phyloP scores from a whole-genome alignment of 2,888 invertebrate species.

The Nudaria mundana region DNA sequence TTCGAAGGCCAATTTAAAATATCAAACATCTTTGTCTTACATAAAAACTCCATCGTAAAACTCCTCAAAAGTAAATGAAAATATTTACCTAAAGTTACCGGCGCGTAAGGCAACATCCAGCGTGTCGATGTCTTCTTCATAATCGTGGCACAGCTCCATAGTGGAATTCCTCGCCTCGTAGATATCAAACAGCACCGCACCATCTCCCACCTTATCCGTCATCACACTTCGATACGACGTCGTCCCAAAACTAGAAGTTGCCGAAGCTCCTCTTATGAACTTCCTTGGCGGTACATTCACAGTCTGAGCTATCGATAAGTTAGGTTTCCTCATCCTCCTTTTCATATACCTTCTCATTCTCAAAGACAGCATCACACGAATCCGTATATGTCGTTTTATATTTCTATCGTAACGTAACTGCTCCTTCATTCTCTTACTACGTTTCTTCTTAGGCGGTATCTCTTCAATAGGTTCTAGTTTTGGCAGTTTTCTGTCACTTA shows the following conservation, averaged over 20 bases:
- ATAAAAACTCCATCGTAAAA: neutral
- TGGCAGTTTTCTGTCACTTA: conserved; percentile 46
- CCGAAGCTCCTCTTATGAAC: conserved; percentile 58
- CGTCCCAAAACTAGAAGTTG: conserved; percentile 67
- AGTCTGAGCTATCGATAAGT: conserved; percentile 41
- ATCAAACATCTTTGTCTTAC: neutral
- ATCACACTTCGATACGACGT: conserved; percentile 67
- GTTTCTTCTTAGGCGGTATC: conserved; percentile 54
- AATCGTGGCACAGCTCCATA: conserved; percentile 72
- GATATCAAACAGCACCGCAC: conserved; percentile 69
- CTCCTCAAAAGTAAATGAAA: conserved; percentile 11
- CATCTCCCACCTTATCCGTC: conserved; percentile 66
- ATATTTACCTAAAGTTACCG: conserved; percentile 74
- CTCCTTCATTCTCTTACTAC: conserved; percentile 66
- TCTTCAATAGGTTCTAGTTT: conserved; percentile 67
- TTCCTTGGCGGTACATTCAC: conserved; percentile 59
- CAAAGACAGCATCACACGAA: conserved; percentile 85
- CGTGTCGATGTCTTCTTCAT: conserved; percentile 72
- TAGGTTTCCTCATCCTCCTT: conserved; percentile 50
- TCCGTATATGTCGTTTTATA: conserved; percentile 83
- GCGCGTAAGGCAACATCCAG: conserved; percentile 74
- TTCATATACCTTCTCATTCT: conserved; percentile 81
- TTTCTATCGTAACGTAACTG: conserved; percentile 79
- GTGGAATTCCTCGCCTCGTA: conserved; percentile 74
- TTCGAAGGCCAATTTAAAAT: neutral